Conservation (phyloP, 2,797 vertebrate species). For the Epinephelus coioides region DNA sequence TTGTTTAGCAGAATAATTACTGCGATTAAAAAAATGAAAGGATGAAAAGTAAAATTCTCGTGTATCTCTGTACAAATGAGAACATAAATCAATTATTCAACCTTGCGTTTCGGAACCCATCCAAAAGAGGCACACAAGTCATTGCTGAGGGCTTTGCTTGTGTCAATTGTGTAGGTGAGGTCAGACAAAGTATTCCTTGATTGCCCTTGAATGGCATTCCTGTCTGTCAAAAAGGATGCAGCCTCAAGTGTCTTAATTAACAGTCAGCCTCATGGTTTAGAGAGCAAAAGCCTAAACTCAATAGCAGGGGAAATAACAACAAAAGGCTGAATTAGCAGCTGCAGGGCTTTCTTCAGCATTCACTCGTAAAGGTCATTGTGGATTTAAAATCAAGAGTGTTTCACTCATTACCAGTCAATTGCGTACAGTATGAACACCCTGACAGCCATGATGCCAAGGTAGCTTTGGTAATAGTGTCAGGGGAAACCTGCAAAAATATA, state of each 20-base stretch:
- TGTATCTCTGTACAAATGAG: constrained; percentile 9
- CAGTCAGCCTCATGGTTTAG: constrained; percentile 65
- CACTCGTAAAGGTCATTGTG: constrained; percentile 77
- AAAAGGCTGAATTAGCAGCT: constrained; percentile 77
- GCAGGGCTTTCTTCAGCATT: constrained; percentile 58
- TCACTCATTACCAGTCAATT: constrained; percentile 78
- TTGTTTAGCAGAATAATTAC: constrained; percentile 6
- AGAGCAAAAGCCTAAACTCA: constrained; percentile 64
- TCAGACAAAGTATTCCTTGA: constrained; percentile 67
- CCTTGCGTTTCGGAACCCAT: constrained; percentile 13
- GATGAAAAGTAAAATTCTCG: constrained; percentile 11
- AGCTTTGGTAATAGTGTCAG: constrained; percentile 17
- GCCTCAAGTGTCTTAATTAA: constrained; percentile 82
- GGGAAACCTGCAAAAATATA: neutral
- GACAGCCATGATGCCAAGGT: constrained; percentile 32
- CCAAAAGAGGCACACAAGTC: constrained; percentile 24
- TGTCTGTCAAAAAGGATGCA: constrained; percentile 66
- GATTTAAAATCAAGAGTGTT: constrained; percentile 80
- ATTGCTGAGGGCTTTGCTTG: constrained; percentile 27
- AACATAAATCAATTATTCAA: constrained; percentile 45
- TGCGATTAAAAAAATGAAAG: constrained; percentile 16
- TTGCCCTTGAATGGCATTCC: constrained; percentile 73
- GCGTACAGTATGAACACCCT: constrained; percentile 58
- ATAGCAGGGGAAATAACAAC: constrained; percentile 72
- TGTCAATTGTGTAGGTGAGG: constrained; percentile 57